These are phyloP conservation scores for Crocuta crocuta DNA, from an alignment of 2,113 vertebrate species.

Conservation along the genomic window DNA sequence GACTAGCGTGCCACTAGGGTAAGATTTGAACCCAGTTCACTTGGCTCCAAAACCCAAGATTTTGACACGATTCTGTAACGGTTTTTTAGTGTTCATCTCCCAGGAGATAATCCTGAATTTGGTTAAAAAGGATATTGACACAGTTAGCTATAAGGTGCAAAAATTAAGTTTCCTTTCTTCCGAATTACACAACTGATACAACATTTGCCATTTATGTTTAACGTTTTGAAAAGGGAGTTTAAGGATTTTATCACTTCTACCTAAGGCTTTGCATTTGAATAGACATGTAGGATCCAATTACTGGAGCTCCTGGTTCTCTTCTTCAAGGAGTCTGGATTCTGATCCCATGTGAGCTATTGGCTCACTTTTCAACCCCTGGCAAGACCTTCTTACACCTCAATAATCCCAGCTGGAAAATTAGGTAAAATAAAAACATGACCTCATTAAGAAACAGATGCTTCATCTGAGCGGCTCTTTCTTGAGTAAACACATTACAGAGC, in stretches of 20 bases:
- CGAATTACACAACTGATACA: neutral
- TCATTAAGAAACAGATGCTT: slow-evolving; percentile 80
- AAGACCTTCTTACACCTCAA: slow-evolving; percentile 78
- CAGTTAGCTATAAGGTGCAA: neutral
- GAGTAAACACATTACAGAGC: slow-evolving; percentile 80
- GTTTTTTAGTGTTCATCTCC: neutral
- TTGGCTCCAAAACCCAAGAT: neutral
- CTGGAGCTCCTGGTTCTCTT: neutral
- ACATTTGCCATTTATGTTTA: neutral
- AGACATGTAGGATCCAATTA: neutral
- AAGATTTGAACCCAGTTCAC: neutral
- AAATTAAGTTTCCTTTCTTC: neutral
- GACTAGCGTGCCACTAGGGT: neutral
- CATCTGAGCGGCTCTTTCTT: slow-evolving; percentile 61
- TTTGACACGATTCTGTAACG: neutral
- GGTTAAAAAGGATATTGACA: neutral
- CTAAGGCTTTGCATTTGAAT: neutral
- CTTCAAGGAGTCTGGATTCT: slow-evolving; percentile 55
- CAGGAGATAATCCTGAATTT: neutral
- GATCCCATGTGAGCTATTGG: slow-evolving; percentile 64
- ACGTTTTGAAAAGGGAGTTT: neutral
- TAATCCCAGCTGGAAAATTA: slow-evolving; percentile 81
- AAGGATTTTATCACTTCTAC: neutral
- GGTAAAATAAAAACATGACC: slow-evolving; percentile 80
- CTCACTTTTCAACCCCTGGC: slow-evolving; percentile 73